Evolutionary conservation across 1,140 invertebrate species (phyloP).

Genomic region (Gyrodactylus salaris): DNA sequence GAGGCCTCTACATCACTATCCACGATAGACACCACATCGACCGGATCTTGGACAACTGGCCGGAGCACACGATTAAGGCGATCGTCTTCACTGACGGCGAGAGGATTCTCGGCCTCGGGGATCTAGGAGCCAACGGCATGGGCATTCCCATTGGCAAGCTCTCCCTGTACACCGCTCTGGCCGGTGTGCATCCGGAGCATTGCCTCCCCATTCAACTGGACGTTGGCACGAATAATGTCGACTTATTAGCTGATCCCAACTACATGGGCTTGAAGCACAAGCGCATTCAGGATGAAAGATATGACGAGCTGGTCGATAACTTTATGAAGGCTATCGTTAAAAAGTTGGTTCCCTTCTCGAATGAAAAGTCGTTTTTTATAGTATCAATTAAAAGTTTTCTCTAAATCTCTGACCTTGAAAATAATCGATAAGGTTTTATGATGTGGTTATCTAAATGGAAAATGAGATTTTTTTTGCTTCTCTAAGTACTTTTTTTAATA

Average conservation of each 20-base stretch:
- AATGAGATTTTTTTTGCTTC: too few species aligned
- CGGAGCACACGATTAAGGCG: slow-evolving; percentile 24
- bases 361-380: not conserved
- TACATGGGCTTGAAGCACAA: slow-evolving; percentile 68
- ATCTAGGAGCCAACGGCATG: slow-evolving; percentile 69
- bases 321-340: slow-evolving; percentile 10
- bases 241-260: slow-evolving; percentile 29
- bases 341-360: not conserved
- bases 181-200: slow-evolving; percentile 60
- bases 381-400: too few species aligned
- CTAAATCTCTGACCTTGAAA: too few species aligned
- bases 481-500: too few species aligned
- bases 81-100: slow-evolving; percentile 80
- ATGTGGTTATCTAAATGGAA: too few species aligned
- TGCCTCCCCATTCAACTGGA: slow-evolving; percentile 62
- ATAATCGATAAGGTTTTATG: too few species aligned
- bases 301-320: slow-evolving; percentile 11
- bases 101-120: slow-evolving; percentile 58
- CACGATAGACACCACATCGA: slow-evolving; percentile 72
- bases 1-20: slow-evolving; percentile 69
- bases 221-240: slow-evolving; percentile 58
- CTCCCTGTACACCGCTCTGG: slow-evolving; percentile 56
- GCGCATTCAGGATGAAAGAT: slow-evolving; percentile 35
- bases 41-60: slow-evolving; percentile 42
- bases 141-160: slow-evolving; percentile 83